Percentiles rank a stretch among this genome's conserved stretches.
Evolutionary conservation across 2,113 vertebrate species (phyloP).

Genomic region (Paratilapia polleni): DNA sequence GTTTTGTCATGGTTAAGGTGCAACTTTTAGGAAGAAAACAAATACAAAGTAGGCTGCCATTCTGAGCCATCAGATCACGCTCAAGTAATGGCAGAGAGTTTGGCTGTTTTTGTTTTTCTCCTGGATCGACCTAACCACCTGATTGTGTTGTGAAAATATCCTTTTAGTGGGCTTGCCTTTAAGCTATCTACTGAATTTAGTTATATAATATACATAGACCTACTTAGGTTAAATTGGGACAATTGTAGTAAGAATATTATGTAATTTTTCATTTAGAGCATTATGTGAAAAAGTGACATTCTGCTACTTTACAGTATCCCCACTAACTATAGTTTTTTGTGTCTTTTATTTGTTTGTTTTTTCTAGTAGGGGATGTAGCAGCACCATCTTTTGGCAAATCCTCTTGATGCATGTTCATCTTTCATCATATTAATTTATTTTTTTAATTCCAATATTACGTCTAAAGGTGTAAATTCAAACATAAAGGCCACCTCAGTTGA

Average conservation of each 20-base stretch:
- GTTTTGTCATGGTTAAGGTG: constrained; percentile 67
- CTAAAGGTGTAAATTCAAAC: too few relatives aligned
- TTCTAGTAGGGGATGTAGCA: not conserved
- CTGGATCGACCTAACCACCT: constrained; percentile 39
- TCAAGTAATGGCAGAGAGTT: constrained; percentile 34
- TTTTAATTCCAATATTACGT: too few relatives aligned
- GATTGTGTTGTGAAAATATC: not conserved
- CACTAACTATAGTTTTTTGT: too few relatives aligned
- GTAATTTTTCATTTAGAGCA: not conserved
- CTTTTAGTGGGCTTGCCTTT: not conserved
- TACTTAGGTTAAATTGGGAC: not conserved
- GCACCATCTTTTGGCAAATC: not conserved
- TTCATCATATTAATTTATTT: not conserved
- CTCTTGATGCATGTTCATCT: not conserved
- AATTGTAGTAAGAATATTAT: not conserved
- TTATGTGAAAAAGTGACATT: not conserved
- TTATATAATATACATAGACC: constrained; percentile 13
- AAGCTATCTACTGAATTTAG: not conserved
- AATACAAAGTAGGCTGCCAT: constrained; percentile 28
- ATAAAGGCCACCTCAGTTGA: too few relatives aligned
- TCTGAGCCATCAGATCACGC: constrained; percentile 21
- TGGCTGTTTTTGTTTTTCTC: constrained; percentile 60
- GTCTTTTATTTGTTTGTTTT: too few relatives aligned
- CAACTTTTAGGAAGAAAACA: constrained; percentile 57
- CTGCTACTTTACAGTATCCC: too few relatives aligned